Evolutionary conservation across 2,113 vertebrate species (phyloP).

Genomic region (Pandion haliaetus): DNA sequence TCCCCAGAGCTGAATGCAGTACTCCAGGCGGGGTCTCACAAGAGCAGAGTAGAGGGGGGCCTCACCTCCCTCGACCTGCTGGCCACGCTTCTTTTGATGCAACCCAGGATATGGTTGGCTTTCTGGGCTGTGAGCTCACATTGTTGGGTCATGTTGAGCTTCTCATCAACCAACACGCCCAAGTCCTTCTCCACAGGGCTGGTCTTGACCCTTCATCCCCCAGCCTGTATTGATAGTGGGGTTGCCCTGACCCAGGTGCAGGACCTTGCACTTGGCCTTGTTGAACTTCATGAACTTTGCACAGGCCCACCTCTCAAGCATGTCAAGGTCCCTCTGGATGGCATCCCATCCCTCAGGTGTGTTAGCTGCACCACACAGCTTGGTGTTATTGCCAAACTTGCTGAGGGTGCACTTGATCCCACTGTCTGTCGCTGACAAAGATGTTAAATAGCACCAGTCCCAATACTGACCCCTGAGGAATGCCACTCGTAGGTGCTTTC

Average conservation of each 20-base stretch:
- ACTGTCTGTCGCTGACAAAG: not conserved
- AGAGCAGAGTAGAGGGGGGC: not conserved
- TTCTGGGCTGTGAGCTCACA: not conserved
- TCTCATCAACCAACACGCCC: not conserved
- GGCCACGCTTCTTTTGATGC: no score
- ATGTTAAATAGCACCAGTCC: not conserved
- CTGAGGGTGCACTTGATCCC: not conserved
- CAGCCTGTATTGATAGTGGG: not conserved
- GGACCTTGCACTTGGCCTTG: not conserved
- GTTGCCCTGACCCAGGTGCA: not conserved
- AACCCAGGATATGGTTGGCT: not conserved
- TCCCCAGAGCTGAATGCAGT: not conserved
- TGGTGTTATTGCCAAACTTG: not conserved
- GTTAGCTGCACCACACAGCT: not conserved
- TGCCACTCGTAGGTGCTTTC: not conserved
- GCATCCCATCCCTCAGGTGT: not conserved
- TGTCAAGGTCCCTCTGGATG: not conserved
- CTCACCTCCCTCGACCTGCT: no score
- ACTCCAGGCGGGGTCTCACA: not conserved
- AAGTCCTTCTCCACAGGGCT: not conserved
- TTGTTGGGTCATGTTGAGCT: not conserved
- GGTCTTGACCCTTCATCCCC: not conserved
- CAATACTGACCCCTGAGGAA: not conserved
- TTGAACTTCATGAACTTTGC: not conserved
- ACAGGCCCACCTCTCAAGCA: not conserved